Evolutionary conservation across 2,888 invertebrate species (phyloP).

Genomic region (Mimachlamys varia): DNA sequence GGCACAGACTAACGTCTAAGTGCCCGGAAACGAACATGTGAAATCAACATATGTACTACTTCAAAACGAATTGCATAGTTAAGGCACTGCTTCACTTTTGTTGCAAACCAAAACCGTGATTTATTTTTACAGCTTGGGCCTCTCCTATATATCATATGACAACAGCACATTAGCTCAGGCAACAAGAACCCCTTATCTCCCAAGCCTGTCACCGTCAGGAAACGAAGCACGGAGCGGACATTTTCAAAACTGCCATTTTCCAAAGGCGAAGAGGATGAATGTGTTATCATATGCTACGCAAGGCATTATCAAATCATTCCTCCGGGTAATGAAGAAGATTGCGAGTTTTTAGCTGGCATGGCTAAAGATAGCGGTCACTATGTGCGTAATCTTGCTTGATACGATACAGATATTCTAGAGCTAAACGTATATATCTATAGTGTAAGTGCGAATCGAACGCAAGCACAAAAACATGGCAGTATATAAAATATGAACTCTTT

Average conservation of each 20-base stretch:
- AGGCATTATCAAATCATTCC: background rate
- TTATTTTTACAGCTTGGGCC: background rate
- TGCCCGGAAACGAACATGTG: no score
- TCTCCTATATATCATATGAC: background rate
- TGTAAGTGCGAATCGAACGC: background rate
- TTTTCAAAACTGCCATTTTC: background rate
- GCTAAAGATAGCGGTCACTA: background rate
- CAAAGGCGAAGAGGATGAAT: background rate
- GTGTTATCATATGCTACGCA: slow-evolving; percentile 13
- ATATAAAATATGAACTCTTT: background rate
- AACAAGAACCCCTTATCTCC: background rate
- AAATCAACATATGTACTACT: background rate
- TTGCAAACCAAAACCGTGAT: background rate
- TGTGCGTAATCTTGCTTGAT: background rate
- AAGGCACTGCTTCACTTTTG: background rate
- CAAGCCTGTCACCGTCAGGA: background rate
- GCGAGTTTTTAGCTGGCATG: background rate
- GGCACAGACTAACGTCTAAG: background rate
- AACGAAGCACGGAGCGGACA: background rate
- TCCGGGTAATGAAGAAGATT: slow-evolving; percentile 3
- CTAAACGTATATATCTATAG: no score
- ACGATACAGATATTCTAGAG: background rate
- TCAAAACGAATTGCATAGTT: background rate
- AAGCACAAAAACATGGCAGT: background rate
- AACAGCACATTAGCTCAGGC: background rate